phyloP scores from a whole-genome alignment of 2,888 invertebrate genomes.

The Lottia scabra region DNA sequence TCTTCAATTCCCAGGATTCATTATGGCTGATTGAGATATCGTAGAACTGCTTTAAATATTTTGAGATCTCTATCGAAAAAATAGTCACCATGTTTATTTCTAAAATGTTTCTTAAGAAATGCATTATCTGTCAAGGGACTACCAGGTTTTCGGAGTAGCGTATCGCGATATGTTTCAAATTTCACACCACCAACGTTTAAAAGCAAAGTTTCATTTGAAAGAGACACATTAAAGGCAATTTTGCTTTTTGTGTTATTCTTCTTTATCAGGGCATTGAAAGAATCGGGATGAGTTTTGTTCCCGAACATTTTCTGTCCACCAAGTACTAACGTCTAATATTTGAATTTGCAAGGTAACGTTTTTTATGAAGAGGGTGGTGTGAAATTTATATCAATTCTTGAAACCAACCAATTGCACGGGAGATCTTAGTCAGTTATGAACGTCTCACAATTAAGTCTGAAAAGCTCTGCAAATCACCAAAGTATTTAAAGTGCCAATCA shows the following conservation, averaged over 20 bases:
- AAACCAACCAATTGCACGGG: too few relatives aligned
- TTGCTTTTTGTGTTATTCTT: neutral
- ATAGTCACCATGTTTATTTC: slow-evolving; percentile 34
- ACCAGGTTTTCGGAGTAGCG: slow-evolving; percentile 23
- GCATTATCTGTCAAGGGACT: slow-evolving; percentile 28
- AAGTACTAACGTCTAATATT: too few relatives aligned
- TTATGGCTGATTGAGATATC: slow-evolving; percentile 39
- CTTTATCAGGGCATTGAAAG: neutral
- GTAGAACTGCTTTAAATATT: slow-evolving; percentile 46
- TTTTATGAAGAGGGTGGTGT: too few relatives aligned
- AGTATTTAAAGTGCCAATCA: too few relatives aligned
- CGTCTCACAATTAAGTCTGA: too few relatives aligned
- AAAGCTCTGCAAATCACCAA: too few relatives aligned
- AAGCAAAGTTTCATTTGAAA: neutral
- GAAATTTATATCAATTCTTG: too few relatives aligned
- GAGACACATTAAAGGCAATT: neutral
- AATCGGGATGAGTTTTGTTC: too few relatives aligned
- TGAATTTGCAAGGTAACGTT: too few relatives aligned
- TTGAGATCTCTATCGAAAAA: slow-evolving; percentile 56
- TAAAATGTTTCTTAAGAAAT: slow-evolving; percentile 27
- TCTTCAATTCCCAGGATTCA: slow-evolving; percentile 50
- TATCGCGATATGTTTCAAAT: slow-evolving; percentile 21
- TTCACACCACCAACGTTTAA: slow-evolving; percentile 27
- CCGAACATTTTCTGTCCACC: too few relatives aligned
- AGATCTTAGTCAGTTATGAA: too few relatives aligned